Conservation (phyloP, 2,888 invertebrate species). For the Phrixothrix hirtus region DNA sequence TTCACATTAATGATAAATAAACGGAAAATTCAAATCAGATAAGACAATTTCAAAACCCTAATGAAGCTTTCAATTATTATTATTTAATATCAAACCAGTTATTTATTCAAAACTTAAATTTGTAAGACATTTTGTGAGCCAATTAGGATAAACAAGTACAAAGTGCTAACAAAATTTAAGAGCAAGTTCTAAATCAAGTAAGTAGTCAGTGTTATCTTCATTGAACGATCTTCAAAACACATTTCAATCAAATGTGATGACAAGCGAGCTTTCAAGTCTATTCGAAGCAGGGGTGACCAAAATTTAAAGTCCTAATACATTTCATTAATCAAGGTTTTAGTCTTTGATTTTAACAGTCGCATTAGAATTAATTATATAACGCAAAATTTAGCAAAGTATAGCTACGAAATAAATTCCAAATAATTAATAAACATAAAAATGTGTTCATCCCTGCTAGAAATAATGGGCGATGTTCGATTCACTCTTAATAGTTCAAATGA, state of each 20-base stretch:
- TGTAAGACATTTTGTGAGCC: too few relatives aligned
- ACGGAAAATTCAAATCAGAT: too few relatives aligned
- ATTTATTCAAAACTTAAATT: background rate
- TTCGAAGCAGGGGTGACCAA: conserved; percentile 29
- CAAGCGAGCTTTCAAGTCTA: conserved; percentile 39
- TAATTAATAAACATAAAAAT: too few relatives aligned
- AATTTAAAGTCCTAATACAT: too few relatives aligned
- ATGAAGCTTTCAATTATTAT: too few relatives aligned
- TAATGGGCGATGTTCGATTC: conserved; percentile 11
- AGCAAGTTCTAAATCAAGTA: conserved; percentile 44
- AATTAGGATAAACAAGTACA: conserved; percentile 11
- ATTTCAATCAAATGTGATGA: conserved; percentile 50
- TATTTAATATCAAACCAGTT: background rate
- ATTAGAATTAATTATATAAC: too few relatives aligned
- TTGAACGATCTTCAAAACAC: conserved; percentile 45
- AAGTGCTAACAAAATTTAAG: conserved; percentile 13
- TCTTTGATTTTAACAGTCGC: too few relatives aligned
- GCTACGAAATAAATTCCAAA: too few relatives aligned
- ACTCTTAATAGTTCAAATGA: conserved; percentile 11
- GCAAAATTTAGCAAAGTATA: too few relatives aligned
- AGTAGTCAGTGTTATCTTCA: conserved; percentile 46
- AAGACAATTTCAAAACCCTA: too few relatives aligned
- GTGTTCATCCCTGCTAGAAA: conserved; percentile 6
- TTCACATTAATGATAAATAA: too few relatives aligned
- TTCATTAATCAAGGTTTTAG: too few relatives aligned